These are phyloP conservation scores for Cephalotes varians DNA, from an alignment of 2,888 invertebrate genomes.

Conservation along the genomic window DNA sequence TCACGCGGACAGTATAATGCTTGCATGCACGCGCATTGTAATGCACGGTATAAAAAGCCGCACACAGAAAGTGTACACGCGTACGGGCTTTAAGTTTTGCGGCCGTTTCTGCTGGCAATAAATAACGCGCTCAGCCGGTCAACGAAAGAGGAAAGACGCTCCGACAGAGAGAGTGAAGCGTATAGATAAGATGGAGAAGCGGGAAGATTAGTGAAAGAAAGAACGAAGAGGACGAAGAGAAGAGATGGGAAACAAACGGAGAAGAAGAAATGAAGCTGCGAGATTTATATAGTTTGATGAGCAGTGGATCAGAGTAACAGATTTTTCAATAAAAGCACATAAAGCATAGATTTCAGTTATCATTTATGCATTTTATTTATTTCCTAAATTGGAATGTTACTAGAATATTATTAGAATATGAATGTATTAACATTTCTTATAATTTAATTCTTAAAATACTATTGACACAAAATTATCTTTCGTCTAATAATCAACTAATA, in stretches of 20 bases:
- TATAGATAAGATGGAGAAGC: conserved; percentile 40
- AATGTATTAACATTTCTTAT: background rate
- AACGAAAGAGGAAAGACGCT: conserved; percentile 40
- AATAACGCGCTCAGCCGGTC: conserved; percentile 76
- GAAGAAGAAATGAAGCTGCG: conserved; percentile 43
- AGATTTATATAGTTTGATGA: conserved; percentile 49
- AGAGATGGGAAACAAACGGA: conserved; percentile 26
- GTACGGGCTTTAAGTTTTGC: conserved; percentile 75
- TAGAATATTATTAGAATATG: too few relatives aligned
- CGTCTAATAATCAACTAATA: background rate
- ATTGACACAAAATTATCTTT: background rate
- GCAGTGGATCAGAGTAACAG: conserved; percentile 15
- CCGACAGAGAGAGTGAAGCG: conserved; percentile 55
- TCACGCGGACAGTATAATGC: conserved; percentile 80
- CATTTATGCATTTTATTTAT: too few relatives aligned
- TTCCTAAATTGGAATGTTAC: background rate
- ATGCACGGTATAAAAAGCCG: conserved; percentile 76
- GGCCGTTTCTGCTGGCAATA: conserved; percentile 77
- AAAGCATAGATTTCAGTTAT: background rate
- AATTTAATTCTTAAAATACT: background rate
- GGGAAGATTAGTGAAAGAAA: conserved; percentile 38
- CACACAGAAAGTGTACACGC: conserved; percentile 69
- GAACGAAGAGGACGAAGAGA: conserved; percentile 31
- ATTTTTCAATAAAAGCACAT: background rate
- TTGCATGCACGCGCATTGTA: conserved; percentile 77